These are phyloP conservation scores for Elysia crispata DNA, from an alignment of 2,888 invertebrate genomes.

Conservation along the genomic window DNA sequence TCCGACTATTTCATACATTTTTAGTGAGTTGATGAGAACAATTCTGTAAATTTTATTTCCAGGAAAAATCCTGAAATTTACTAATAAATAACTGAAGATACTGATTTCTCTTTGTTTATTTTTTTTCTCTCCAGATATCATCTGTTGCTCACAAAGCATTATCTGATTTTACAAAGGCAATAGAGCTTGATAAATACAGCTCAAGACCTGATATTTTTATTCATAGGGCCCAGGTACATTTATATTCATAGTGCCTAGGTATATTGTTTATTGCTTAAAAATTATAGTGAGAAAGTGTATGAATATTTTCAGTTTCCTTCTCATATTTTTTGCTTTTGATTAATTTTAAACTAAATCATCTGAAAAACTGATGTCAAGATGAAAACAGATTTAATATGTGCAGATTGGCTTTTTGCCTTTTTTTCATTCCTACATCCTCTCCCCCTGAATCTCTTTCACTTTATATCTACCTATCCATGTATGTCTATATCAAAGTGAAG, in stretches of 20 bases:
- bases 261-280: not conserved
- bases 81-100: too few relatives aligned
- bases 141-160: slow-evolving; percentile 55
- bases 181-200: not conserved
- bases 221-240: slow-evolving; percentile 16
- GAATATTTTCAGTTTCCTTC: not conserved
- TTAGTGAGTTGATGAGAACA: too few relatives aligned
- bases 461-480: too few relatives aligned
- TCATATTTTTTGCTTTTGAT: not conserved
- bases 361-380: not conserved
- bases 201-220: slow-evolving; percentile 20
- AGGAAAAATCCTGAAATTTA: too few relatives aligned
- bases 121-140: too few relatives aligned
- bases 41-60: too few relatives aligned
- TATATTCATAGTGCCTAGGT: not conserved
- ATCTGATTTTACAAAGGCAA: slow-evolving; percentile 59
- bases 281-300: not conserved
- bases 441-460: too few relatives aligned
- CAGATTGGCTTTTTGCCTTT: not conserved
- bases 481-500: too few relatives aligned
- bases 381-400: not conserved
- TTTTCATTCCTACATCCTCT: not conserved
- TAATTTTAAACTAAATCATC: not conserved
- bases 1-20: too few relatives aligned
- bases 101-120: too few relatives aligned